phyloP scores from a whole-genome alignment of 2,888 invertebrate genomes.

The Tetrapedia diversipes region DNA sequence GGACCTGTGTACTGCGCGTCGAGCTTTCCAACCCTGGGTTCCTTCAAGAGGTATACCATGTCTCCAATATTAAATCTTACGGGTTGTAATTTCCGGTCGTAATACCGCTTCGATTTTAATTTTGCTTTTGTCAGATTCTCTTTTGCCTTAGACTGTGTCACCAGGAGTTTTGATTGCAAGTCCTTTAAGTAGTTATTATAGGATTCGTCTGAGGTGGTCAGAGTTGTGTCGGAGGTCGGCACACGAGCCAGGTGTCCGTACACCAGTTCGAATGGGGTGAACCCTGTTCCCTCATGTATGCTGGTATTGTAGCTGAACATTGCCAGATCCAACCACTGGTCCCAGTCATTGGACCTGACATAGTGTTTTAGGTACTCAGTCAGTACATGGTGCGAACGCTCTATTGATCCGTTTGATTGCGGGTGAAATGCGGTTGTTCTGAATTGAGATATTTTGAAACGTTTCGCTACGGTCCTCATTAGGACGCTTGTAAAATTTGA shows the following conservation, averaged over 20 bases:
- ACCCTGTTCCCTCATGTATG: slow-evolving; percentile 23
- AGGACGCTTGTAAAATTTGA: background rate
- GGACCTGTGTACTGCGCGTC: slow-evolving; percentile 23
- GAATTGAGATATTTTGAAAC: background rate
- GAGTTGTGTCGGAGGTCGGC: background rate
- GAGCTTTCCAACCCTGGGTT: slow-evolving; percentile 6
- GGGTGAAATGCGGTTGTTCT: slow-evolving; percentile 24
- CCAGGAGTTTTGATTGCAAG: background rate
- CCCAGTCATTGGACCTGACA: background rate
- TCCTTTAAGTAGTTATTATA: background rate
- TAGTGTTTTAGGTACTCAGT: background rate
- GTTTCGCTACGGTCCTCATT: slow-evolving; percentile 1
- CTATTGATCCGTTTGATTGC: slow-evolving; percentile 30
- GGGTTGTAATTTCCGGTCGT: background rate
- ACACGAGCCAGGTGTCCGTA: slow-evolving; percentile 4
- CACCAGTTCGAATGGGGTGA: slow-evolving; percentile 29
- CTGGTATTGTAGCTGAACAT: slow-evolving; percentile 21
- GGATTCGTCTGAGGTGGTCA: background rate
- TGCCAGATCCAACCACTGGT: background rate
- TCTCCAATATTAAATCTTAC: background rate
- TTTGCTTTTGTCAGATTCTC: background rate
- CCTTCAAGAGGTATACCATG: background rate
- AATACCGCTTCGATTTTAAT: background rate
- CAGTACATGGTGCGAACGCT: slow-evolving; percentile 20
- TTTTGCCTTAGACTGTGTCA: background rate